Base-by-base conservation (phyloP, 2,113 vertebrate species). In the Saimiri boliviensis region DNA sequence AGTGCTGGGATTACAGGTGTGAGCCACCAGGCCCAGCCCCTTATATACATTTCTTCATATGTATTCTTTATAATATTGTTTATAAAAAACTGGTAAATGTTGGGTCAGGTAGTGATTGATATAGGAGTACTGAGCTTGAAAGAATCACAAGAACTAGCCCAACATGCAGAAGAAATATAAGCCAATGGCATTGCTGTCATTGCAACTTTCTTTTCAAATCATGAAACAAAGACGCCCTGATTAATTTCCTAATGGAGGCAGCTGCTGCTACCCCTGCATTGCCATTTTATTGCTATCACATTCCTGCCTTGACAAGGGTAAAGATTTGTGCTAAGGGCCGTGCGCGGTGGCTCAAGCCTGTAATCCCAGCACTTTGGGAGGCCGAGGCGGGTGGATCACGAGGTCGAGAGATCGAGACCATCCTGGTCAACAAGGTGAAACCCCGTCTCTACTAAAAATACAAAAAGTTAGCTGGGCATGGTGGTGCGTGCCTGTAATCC, bases 101-200 rank as follows among this genome's bases (percentile, higher is more conserved):
- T 99, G 97, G 99, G 99, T 91, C 99, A 99, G 0, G 98, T 99
- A 89, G 99, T 99, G 42, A 97, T 99, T 97, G 99, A 99, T 0
- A 99, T 99, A 35, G 99, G 99, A 92, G 99, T 99, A 92, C 80
- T 99, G 97, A 99, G 98, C 96, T 97, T 99, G 85, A 99, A 98
- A 95, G 99, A 99, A 35, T 99, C 99, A 58, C 99, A 99, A 74
- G 99, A 99, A 63, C 98, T 99, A 99, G 98, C 99, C 70, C 70
- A 23, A 73, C 9, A 23, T 37, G 35, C 70, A 40, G 20, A 37
- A 37, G 10, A 40, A 37, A 73, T 40, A 37, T 20, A 37, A 40
- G 70, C 70, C n/a, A 12, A 23, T 40, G 37, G n/a, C 37, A 73
- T 23, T 37, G 37, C 37, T 73, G 32, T 32, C 92, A 14, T 42